Conservation (phyloP, 2,888 invertebrate species). For the Byasa hedistus region DNA sequence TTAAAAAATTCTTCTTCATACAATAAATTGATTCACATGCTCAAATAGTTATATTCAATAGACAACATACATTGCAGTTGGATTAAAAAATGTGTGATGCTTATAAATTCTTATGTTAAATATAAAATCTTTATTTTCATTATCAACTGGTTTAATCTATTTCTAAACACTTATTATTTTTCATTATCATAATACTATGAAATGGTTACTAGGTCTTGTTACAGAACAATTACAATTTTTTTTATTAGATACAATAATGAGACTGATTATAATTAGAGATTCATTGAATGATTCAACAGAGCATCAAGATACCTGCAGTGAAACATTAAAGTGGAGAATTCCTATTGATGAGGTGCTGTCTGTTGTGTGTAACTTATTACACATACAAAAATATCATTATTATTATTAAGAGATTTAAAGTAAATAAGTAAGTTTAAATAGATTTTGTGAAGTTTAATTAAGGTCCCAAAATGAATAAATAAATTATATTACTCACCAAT, state of each 20-base stretch:
- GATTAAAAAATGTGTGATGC: too few species aligned
- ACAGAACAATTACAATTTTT: not conserved
- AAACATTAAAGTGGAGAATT: not conserved
- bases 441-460: not conserved
- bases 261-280: not conserved
- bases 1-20: too few species aligned
- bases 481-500: conserved; percentile 57
- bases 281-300: not conserved
- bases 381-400: not conserved
- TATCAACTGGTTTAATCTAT: not conserved
- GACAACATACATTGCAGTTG: too few species aligned
- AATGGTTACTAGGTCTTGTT: not conserved
- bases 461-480: not conserved
- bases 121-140: too few species aligned
- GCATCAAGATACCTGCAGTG: not conserved
- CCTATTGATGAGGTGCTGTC: not conserved
- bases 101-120: too few species aligned
- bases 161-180: not conserved
- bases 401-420: not conserved
- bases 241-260: not conserved
- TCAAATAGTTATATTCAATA: too few species aligned
- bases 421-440: not conserved
- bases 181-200: not conserved
- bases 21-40: too few species aligned
- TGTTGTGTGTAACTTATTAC: not conserved